Evolutionary conservation across 2,113 vertebrate genomes (phyloP).

Genomic region (Burhinus oedicnemus): DNA sequence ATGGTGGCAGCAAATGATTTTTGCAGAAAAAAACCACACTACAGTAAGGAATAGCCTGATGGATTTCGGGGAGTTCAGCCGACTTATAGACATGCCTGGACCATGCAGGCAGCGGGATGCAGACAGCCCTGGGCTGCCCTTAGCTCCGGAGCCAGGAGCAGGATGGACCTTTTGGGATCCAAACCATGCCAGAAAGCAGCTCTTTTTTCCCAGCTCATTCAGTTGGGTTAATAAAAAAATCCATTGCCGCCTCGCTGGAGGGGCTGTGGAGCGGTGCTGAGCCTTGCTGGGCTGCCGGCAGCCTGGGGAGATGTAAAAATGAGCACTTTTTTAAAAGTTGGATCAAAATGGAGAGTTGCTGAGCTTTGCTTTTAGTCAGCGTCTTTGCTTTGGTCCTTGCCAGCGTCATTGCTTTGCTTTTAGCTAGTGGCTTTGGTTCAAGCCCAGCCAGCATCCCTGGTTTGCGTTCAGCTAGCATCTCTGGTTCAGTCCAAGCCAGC

Average conservation of each 20-base stretch:
- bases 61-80: background rate
- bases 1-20: fast-evolving
- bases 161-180: background rate
- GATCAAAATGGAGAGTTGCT: background rate
- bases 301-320: background rate
- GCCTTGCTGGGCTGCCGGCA: background rate
- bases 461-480: too few species aligned
- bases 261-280: background rate
- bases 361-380: background rate
- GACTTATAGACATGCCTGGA: background rate
- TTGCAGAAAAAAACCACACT: fast-evolving
- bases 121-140: background rate
- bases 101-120: background rate
- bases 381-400: background rate
- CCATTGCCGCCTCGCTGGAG: fast-evolving
- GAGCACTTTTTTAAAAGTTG: background rate
- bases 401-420: background rate
- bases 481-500: background rate
- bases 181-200: background rate
- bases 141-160: background rate
- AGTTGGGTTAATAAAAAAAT: background rate
- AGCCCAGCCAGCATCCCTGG: background rate
- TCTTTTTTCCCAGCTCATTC: background rate
- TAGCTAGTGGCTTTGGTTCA: fast-evolving
- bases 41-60: fast-evolving